Conservation (phyloP, 2,797 vertebrate species). For the Chaenodraco wilsoni region DNA sequence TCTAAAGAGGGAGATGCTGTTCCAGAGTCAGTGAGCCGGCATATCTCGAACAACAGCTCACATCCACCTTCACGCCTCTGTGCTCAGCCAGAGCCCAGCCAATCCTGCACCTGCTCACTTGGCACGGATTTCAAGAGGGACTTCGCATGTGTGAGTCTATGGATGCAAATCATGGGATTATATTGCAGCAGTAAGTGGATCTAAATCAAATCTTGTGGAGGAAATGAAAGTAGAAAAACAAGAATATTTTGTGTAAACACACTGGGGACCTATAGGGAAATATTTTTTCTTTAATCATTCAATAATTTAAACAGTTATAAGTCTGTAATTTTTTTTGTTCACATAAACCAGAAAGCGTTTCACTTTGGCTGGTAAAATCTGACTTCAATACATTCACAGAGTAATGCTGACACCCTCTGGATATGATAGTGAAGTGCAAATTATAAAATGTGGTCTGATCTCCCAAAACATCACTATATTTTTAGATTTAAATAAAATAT, state of each 20-base stretch:
- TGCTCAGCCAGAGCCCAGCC: slow-evolving; percentile 2
- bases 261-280: background rate
- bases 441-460: background rate
- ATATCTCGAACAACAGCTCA: slow-evolving; percentile 14
- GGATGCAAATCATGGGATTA: background rate
- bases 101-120: no score
- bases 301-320: background rate
- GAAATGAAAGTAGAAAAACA: background rate
- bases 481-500: no score
- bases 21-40: slow-evolving; percentile 31
- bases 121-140: background rate
- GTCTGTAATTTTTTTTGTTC: slow-evolving; percentile 6
- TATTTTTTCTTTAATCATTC: background rate
- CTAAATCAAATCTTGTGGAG: background rate
- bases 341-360: background rate
- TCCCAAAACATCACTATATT: background rate
- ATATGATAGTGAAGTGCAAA: slow-evolving; percentile 33
- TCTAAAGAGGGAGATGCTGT: slow-evolving; percentile 36
- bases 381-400: slow-evolving; percentile 14
- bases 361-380: background rate
- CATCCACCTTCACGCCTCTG: slow-evolving; percentile 29
- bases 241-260: background rate
- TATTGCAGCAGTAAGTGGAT: background rate
- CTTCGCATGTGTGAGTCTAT: background rate
- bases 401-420: slow-evolving; percentile 71